A percentile compares a stretch with the other conserved stretches of the same genome.
Evolutionary conservation across 2,888 invertebrate species (phyloP).

Genomic region (Leptopterna dolabrata): DNA sequence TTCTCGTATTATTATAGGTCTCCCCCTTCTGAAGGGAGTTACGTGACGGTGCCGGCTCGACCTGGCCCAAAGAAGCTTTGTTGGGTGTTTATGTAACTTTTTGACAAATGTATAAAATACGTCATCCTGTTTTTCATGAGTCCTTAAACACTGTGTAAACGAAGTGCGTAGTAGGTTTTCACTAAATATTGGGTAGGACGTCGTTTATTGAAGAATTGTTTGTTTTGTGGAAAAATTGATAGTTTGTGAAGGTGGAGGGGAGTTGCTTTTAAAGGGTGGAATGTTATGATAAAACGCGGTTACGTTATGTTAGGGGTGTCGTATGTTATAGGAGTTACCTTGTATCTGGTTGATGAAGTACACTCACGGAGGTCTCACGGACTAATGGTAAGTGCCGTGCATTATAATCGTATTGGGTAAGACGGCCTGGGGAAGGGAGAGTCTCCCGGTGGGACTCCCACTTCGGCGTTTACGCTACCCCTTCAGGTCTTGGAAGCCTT

Average conservation of each 20-base stretch:
- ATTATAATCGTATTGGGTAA: conserved; percentile 52
- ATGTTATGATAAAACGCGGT: neutral
- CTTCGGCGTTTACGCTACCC: neutral
- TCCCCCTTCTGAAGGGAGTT: neutral
- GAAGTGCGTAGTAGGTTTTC: too few species aligned
- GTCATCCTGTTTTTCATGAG: neutral
- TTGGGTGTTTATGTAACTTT: conserved; percentile 20
- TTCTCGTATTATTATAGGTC: neutral
- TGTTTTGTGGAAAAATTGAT: neutral
- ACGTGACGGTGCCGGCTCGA: conserved; percentile 37
- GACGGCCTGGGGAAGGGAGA: neutral
- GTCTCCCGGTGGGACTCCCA: neutral
- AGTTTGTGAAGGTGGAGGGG: neutral
- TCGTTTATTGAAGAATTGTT: too few species aligned
- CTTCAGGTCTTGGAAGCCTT: neutral
- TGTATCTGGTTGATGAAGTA: conserved; percentile 29
- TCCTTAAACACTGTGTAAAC: too few species aligned
- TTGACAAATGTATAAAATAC: neutral
- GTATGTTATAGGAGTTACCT: conserved; percentile 16
- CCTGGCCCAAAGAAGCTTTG: conserved; percentile 5
- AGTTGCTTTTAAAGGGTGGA: neutral
- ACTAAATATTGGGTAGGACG: too few species aligned
- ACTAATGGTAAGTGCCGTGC: conserved; percentile 53
- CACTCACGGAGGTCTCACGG: conserved; percentile 50
- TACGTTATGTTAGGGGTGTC: neutral